Percentiles rank a stretch among this genome's conserved stretches.
These are phyloP conservation scores for Campoplex capitator DNA, from an alignment of 2,888 invertebrate genomes.

Conservation along the genomic window DNA sequence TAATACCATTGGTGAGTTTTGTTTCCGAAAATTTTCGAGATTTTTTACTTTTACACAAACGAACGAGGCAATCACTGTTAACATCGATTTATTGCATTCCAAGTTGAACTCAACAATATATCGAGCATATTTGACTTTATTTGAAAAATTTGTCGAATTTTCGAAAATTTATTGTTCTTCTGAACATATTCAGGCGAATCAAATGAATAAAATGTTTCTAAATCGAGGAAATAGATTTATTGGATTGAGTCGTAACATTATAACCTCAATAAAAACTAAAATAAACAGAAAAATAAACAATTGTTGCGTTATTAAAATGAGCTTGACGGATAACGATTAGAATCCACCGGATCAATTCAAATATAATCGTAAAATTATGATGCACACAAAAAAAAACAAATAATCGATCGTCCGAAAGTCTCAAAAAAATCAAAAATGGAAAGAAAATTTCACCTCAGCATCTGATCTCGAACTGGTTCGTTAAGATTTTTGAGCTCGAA, in stretches of 20 bases:
- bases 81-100: background rate
- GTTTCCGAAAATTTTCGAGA: background rate
- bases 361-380: background rate
- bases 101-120: background rate
- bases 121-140: background rate
- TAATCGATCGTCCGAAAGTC: background rate
- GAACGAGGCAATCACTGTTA: background rate
- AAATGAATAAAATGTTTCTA: no score
- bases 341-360: background rate
- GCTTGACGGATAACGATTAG: background rate
- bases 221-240: no score
- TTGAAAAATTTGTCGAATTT: background rate
- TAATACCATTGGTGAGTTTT: background rate
- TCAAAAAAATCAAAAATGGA: background rate
- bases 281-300: background rate
- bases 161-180: no score
- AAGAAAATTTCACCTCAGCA: slow-evolving; percentile 8
- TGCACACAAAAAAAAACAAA: no score
- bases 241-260: no score
- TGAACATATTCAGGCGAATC: no score
- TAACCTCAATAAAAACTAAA: background rate
- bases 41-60: background rate
- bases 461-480: background rate
- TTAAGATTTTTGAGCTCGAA: slow-evolving; percentile 4
- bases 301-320: background rate